Evolutionary conservation across 2,797 vertebrate species (phyloP).

Genomic region (Saxicola maurus): DNA sequence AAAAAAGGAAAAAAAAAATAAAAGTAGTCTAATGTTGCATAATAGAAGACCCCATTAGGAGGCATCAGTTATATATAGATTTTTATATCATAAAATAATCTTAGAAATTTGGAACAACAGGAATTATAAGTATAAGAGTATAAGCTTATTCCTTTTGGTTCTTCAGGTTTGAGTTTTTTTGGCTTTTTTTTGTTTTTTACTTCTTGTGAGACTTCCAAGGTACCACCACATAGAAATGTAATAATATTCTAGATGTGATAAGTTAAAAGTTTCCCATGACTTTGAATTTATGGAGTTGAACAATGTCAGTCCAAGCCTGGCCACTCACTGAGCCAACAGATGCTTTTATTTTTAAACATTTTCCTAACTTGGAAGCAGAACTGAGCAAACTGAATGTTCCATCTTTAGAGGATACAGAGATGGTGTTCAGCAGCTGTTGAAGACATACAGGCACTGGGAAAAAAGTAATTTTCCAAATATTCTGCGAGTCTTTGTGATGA

Average conservation of each 20-base stretch:
- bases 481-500: neutral
- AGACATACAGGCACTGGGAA: neutral
- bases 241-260: neutral
- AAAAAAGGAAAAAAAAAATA: neutral
- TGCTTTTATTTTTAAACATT: slow-evolving; percentile 30
- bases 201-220: neutral
- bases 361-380: slow-evolving; percentile 40
- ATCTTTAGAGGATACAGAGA: neutral
- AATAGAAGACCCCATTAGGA: neutral
- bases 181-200: neutral
- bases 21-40: neutral
- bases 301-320: neutral
- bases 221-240: slow-evolving; percentile 16
- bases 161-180: neutral
- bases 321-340: neutral
- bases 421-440: neutral
- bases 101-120: neutral
- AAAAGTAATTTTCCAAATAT: neutral
- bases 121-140: neutral
- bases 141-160: neutral
- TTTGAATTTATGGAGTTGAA: neutral
- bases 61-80: neutral
- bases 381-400: neutral
- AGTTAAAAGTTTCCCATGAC: slow-evolving; percentile 13
- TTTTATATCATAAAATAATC: neutral